Base-by-base conservation (phyloP, 2,888 invertebrate genomes). In the Marasmarcha lunaedactyla region DNA sequence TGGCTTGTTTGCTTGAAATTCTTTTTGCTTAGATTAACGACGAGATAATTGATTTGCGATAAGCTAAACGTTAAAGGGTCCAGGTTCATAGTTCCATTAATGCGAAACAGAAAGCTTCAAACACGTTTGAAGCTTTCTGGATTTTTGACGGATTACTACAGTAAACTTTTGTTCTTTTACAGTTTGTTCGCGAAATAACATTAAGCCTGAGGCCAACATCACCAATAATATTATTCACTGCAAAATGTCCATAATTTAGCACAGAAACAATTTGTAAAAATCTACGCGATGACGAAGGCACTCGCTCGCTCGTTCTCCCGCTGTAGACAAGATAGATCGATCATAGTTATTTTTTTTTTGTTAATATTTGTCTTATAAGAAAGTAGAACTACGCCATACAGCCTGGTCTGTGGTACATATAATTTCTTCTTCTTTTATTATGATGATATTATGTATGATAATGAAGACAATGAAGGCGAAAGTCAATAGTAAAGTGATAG, bases 41-140 rank as follows among this genome's bases (percentile, higher is more conserved):
- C 94, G 86, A 96, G 93, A 90, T 93, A 93, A 92, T 93, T 93
- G 88, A 97, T 97, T 92, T 97, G 95, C 90, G 94, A 94, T 91
- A 97, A 92, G 90, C 96, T 94, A 91, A 95, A 93, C 89, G 94
- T 94, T 90, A 95, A 90, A 90, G 96, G 92, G 91, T 97, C 97
- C 90, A 96, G 95, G 93, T 94, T 95, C 95, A 95, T 95, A 95
- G 93, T 95, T 95, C 93, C 94, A 90, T 90, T 88, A 89, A 90
- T 87, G 87, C 91, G 88, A 89, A 90, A 88, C 89, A 91, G 93
- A 94, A 94, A 94, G 93, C 94, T 94, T 94, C 94, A 94, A 94
- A 91, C 88, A 87, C 85, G 88, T 88, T 92, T 93, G 93, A 93
- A 93, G 93, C 93, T 92, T 92, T 92, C 92, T 90, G 86, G 86